These are phyloP conservation scores for Stegophylla sp. DNA, from an alignment of 2,888 invertebrate species.

Conservation along the genomic window DNA sequence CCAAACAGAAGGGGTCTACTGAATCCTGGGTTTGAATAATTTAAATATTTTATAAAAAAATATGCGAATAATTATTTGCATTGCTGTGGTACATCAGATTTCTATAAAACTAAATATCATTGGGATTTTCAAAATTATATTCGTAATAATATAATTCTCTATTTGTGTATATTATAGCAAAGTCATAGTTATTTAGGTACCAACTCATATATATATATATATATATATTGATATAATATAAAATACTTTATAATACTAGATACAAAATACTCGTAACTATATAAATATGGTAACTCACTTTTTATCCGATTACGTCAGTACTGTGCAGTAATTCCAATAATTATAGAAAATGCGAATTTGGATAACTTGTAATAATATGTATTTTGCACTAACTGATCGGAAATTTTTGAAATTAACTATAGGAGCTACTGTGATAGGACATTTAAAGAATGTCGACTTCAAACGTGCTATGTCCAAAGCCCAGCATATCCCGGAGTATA, in stretches of 20 bases:
- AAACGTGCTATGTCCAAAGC: slow-evolving; percentile 92
- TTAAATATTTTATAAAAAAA: slow-evolving; percentile 17
- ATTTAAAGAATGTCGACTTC: slow-evolving; percentile 85
- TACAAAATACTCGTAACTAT: too few species aligned
- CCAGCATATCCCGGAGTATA: slow-evolving; percentile 93
- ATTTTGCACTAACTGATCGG: background rate
- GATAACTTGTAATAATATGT: background rate
- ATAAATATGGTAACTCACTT: too few species aligned
- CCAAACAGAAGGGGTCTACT: slow-evolving; percentile 88
- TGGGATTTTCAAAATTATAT: too few species aligned
- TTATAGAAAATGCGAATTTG: background rate
- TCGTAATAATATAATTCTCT: too few species aligned
- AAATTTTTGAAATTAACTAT: background rate
- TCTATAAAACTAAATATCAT: too few species aligned
- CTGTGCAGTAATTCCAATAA: background rate
- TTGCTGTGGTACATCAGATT: too few species aligned
- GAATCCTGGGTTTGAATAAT: slow-evolving; percentile 74
- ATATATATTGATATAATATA: too few species aligned
- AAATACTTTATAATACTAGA: too few species aligned
- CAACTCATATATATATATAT: too few species aligned
- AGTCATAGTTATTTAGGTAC: too few species aligned
- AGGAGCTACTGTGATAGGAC: slow-evolving; percentile 87
- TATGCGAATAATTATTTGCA: background rate
- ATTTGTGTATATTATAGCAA: too few species aligned
- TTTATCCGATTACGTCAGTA: too few species aligned